phyloP scores from a whole-genome alignment of 2,113 vertebrate genomes.

The Fulica atra region DNA sequence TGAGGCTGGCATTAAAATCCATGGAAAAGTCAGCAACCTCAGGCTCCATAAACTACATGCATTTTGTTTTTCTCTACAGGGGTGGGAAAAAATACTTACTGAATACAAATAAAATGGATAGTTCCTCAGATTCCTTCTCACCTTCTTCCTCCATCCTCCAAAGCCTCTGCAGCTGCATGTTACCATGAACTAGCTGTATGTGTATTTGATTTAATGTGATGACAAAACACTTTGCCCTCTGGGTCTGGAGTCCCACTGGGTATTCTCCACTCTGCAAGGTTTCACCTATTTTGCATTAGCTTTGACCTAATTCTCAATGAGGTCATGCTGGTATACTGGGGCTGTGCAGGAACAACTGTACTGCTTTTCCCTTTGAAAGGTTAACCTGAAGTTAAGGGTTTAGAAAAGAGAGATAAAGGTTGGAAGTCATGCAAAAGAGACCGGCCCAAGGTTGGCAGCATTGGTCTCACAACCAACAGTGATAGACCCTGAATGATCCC shows the following conservation, averaged over 20 bases:
- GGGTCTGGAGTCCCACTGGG: neutral
- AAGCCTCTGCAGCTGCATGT: neutral
- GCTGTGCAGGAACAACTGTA: neutral
- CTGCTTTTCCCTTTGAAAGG: neutral
- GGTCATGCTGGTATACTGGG: neutral
- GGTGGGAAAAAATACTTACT: neutral
- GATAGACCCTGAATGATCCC: neutral
- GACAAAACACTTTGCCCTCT: neutral
- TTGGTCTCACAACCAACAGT: neutral
- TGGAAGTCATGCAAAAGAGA: neutral
- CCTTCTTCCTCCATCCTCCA: neutral
- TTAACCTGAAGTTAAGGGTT: neutral
- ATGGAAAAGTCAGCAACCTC: neutral
- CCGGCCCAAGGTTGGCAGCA: neutral
- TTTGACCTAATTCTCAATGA: neutral
- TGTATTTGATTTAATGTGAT: neutral
- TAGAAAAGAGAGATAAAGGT: neutral
- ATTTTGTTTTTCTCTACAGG: neutral
- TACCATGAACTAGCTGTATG: neutral
- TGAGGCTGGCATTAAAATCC: neutral
- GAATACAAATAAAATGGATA: neutral
- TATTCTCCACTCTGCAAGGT: neutral
- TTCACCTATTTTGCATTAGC: neutral
- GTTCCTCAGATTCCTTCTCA: neutral
- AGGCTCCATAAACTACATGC: rapidly evolving